Conservation (phyloP, 2,797 vertebrate genomes). For the Paramormyrops hopkinsi region DNA sequence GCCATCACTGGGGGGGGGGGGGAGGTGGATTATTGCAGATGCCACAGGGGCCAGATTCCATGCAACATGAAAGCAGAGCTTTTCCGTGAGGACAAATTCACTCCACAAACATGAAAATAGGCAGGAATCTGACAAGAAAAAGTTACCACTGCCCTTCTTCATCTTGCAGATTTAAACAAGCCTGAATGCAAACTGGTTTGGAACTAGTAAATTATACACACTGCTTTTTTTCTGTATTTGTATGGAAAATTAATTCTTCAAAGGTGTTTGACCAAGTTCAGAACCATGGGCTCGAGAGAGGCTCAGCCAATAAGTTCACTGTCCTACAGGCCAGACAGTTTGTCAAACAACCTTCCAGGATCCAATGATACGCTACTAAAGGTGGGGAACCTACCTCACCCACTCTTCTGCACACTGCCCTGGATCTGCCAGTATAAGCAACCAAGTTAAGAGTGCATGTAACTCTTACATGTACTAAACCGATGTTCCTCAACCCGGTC, state of each 20-base stretch:
- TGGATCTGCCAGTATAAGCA: not conserved
- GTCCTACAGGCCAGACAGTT: not conserved
- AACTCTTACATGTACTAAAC: not conserved
- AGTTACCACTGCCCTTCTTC: not conserved
- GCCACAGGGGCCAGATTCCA: not conserved
- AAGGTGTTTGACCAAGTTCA: not conserved
- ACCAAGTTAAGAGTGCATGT: not conserved
- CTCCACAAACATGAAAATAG: not conserved
- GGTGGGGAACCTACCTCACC: not conserved
- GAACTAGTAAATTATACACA: not conserved
- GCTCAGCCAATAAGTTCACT: not conserved
- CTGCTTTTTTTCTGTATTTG: not conserved
- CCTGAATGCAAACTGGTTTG: not conserved
- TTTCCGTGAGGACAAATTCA: not conserved
- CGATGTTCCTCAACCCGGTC: not conserved
- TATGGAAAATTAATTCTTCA: not conserved
- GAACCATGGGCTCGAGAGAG: not conserved
- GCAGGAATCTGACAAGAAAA: not conserved
- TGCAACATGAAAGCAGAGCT: not conserved
- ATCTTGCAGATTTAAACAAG: not conserved
- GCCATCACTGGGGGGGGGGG: not conserved
- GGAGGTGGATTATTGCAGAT: not conserved
- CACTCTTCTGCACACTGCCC: not conserved
- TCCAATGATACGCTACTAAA: not conserved
- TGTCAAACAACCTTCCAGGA: not conserved